phyloP scores from a whole-genome alignment of 2,797 vertebrate species.

The Cuniculus paca region DNA sequence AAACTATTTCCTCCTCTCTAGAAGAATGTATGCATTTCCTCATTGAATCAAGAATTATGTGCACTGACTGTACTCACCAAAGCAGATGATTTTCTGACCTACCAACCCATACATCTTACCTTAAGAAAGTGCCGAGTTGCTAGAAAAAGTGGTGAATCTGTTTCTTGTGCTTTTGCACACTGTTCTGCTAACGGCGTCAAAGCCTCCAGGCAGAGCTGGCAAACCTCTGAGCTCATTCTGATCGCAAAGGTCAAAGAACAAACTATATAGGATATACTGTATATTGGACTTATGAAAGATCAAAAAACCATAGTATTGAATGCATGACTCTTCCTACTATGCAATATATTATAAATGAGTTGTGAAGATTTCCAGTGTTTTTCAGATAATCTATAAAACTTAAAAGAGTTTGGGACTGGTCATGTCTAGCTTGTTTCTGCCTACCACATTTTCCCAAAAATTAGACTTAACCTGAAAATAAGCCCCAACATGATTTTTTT shows the following conservation, averaged over 20 bases:
- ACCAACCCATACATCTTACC: slow-evolving; percentile 87
- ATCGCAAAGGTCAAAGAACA: slow-evolving; percentile 88
- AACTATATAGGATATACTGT: not conserved
- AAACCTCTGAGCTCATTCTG: slow-evolving; percentile 99
- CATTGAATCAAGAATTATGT: not conserved
- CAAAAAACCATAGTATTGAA: not conserved
- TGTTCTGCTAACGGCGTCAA: slow-evolving; percentile 98
- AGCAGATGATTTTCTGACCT: not conserved
- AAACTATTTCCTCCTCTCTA: not conserved
- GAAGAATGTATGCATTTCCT: not conserved
- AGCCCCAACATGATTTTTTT: not conserved
- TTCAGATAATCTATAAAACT: not conserved
- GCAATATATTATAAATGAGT: not conserved
- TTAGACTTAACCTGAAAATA: not conserved
- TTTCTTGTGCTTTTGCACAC: slow-evolving; percentile 98
- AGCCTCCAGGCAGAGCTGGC: slow-evolving; percentile 98
- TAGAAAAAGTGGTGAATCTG: slow-evolving; percentile 96
- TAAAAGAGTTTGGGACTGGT: not conserved
- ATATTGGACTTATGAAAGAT: not conserved
- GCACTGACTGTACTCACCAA: not conserved
- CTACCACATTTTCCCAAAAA: not conserved
- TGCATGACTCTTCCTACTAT: not conserved
- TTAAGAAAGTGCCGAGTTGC: slow-evolving; percentile 99
- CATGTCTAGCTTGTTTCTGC: slow-evolving; percentile 71
- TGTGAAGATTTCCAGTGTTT: not conserved